phyloP scores from a whole-genome alignment of 2,113 vertebrate genomes.

The Equus quagga region DNA sequence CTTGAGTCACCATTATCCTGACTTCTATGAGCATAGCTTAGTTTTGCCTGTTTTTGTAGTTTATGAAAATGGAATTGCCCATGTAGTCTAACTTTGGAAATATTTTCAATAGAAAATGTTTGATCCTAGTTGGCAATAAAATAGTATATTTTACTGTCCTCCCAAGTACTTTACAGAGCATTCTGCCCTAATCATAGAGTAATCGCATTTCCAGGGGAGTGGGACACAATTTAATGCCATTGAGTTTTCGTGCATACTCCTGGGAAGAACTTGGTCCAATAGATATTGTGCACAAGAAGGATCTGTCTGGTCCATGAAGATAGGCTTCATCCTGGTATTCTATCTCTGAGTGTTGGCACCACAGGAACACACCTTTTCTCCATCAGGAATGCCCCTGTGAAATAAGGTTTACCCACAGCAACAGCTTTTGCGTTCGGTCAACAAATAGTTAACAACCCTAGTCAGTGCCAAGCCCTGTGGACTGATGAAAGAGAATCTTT shows the following conservation, averaged over 20 bases:
- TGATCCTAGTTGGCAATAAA: not conserved
- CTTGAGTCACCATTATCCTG: not conserved
- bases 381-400: not conserved
- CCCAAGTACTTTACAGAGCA: not conserved
- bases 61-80: not conserved
- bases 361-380: too few relatives aligned
- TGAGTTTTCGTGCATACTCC: not conserved
- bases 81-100: not conserved
- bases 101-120: not conserved
- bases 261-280: not conserved
- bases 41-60: not conserved
- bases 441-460: not conserved
- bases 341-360: not conserved
- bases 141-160: not conserved
- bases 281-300: not conserved
- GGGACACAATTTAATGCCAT: not conserved
- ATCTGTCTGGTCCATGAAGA: too few relatives aligned
- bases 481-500: not conserved
- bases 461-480: not conserved
- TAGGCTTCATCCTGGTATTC: not conserved
- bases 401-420: not conserved
- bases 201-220: not conserved
- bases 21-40: not conserved
- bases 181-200: not conserved
- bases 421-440: not conserved